Conservation (phyloP, 1,140 invertebrate genomes). For the Mya arenaria region DNA sequence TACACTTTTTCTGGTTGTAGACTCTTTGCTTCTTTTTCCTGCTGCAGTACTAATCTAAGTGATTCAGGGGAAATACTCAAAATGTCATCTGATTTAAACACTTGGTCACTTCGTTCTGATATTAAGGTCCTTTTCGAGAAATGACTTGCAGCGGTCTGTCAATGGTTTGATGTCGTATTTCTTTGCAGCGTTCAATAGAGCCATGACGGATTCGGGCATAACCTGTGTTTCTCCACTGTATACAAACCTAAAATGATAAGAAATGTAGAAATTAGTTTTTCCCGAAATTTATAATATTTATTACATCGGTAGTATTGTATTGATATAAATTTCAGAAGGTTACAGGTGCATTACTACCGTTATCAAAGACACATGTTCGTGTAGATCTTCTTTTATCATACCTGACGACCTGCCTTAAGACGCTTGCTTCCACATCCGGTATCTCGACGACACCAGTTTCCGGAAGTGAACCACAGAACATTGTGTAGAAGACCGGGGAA, state of each 20-base stretch:
- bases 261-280: background rate
- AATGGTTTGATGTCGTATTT: background rate
- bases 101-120: background rate
- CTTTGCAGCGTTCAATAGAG: background rate
- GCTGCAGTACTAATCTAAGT: background rate
- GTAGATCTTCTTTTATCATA: too few species aligned
- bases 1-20: background rate
- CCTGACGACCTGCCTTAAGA: background rate
- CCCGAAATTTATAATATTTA: too few species aligned
- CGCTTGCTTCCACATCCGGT: conserved; percentile 1
- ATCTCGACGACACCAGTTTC: background rate
- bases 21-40: background rate
- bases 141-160: background rate
- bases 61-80: background rate
- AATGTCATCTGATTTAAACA: background rate
- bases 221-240: background rate
- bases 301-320: too few species aligned
- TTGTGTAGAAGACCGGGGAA: too few species aligned
- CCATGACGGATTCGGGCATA: background rate
- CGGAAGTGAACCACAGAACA: background rate
- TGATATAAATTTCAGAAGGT: too few species aligned
- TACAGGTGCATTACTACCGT: background rate
- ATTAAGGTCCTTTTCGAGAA: background rate
- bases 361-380: too few species aligned
- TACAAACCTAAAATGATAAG: background rate